phyloP scores from a whole-genome alignment of 2,797 vertebrate species.

The Notolabrus celidotus region DNA sequence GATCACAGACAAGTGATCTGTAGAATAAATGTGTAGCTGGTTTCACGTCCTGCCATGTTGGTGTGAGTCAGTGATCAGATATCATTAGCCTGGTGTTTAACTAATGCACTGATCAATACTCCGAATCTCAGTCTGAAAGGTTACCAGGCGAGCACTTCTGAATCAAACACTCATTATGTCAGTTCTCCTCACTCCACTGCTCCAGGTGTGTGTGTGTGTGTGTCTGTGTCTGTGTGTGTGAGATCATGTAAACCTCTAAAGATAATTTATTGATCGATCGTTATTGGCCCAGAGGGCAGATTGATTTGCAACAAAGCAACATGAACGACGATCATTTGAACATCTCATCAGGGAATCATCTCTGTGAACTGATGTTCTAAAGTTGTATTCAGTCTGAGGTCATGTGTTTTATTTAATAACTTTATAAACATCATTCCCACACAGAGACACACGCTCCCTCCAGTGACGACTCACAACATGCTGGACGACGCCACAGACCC shows the following conservation, averaged over 20 bases:
- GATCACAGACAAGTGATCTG: background rate
- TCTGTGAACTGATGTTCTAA: background rate
- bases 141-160: conserved; percentile 24
- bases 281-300: background rate
- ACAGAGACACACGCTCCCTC: conserved; percentile 93
- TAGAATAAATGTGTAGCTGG: background rate
- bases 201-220: background rate
- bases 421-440: too few species aligned
- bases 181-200: conserved; percentile 15
- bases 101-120: conserved; percentile 36
- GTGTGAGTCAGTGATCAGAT: conserved; percentile 19
- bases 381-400: too few species aligned
- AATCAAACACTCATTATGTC: conserved; percentile 2
- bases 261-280: background rate
- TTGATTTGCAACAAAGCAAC: background rate
- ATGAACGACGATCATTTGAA: too few species aligned
- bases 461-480: conserved; percentile 98
- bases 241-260: background rate
- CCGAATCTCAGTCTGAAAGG: conserved; percentile 35
- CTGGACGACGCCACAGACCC: conserved; percentile 92
- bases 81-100: conserved; percentile 28
- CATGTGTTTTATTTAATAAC: too few species aligned
- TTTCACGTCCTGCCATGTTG: background rate
- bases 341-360: background rate
- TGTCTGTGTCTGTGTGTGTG: background rate